phyloP scores from a whole-genome alignment of 1,140 invertebrate species.

The Rhagoletis pomonella region DNA sequence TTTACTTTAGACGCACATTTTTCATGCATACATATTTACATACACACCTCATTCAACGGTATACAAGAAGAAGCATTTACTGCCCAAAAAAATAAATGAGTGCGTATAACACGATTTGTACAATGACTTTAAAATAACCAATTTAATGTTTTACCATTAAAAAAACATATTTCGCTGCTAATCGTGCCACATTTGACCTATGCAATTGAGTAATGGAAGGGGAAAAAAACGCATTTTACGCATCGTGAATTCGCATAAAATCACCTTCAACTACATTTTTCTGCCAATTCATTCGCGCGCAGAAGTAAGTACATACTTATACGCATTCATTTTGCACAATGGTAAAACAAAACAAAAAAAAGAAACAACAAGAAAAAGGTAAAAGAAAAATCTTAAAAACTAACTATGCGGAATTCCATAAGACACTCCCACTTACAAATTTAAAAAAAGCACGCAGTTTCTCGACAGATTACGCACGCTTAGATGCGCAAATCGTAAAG shows the following conservation, averaged over 20 bases:
- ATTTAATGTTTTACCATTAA: not conserved
- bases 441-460: not conserved
- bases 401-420: constrained; percentile 37
- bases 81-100: not conserved
- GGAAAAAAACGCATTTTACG: not conserved
- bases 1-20: no score
- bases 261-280: constrained; percentile 30
- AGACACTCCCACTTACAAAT: constrained; percentile 40
- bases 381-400: not conserved
- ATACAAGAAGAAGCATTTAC: no score
- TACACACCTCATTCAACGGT: no score
- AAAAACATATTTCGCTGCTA: not conserved
- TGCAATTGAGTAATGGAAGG: not conserved
- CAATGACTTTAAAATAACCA: not conserved
- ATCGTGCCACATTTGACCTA: constrained; percentile 23
- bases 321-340: not conserved
- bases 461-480: not conserved
- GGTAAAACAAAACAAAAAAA: not conserved
- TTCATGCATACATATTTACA: no score
- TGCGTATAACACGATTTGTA: constrained; percentile 27
- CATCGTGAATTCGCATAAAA: not conserved
- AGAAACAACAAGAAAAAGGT: not conserved
- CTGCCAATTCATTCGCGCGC: constrained; percentile 13
- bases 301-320: not conserved
- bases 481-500: not conserved